A percentile compares a stretch with the other conserved stretches of the same genome.
These are phyloP conservation scores for Drosophila testacea DNA, from an alignment of 2,888 invertebrate genomes.

Conservation along the genomic window DNA sequence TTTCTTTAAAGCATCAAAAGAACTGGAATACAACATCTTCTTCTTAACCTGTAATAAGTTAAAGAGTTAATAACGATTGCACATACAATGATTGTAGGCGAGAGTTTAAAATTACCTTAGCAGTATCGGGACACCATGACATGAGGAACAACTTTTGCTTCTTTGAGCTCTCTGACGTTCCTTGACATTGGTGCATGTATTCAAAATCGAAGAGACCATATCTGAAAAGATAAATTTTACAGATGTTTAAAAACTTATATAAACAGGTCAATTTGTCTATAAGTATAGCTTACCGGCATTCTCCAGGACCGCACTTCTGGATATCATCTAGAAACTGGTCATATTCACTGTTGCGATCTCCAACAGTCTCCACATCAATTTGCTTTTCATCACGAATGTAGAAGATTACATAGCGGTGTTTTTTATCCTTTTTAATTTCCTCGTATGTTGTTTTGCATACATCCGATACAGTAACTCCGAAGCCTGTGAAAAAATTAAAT, in stretches of 20 bases:
- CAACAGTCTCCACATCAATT: constrained; percentile 97
- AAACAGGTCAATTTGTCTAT: not conserved
- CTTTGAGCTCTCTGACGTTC: constrained; percentile 98
- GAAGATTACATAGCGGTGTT: constrained; percentile 98
- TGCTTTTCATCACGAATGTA: constrained; percentile 98
- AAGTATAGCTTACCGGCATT: constrained; percentile 90
- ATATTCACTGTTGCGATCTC: constrained; percentile 95
- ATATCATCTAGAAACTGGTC: constrained; percentile 97
- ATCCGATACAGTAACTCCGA: constrained; percentile 99
- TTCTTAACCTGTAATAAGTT: constrained; percentile 87
- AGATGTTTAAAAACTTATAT: not conserved
- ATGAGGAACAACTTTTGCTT: constrained; percentile 99
- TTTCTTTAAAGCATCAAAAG: constrained; percentile 98
- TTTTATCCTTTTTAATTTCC: constrained; percentile 99
- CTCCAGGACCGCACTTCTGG: constrained; percentile 95
- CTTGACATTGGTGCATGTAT: constrained; percentile 98
- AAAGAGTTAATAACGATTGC: not conserved
- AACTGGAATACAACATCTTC: constrained; percentile 96
- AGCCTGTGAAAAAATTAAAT: constrained; percentile 87
- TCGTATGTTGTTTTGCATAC: constrained; percentile 97
- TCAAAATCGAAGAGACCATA: constrained; percentile 99
- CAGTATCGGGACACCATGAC: constrained; percentile 99
- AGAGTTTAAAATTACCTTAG: constrained; percentile 88
- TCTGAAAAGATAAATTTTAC: constrained; percentile 11
- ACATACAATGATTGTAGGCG: not conserved